Conservation (phyloP, 2,113 vertebrate genomes). For the Geothlypis trichas region DNA sequence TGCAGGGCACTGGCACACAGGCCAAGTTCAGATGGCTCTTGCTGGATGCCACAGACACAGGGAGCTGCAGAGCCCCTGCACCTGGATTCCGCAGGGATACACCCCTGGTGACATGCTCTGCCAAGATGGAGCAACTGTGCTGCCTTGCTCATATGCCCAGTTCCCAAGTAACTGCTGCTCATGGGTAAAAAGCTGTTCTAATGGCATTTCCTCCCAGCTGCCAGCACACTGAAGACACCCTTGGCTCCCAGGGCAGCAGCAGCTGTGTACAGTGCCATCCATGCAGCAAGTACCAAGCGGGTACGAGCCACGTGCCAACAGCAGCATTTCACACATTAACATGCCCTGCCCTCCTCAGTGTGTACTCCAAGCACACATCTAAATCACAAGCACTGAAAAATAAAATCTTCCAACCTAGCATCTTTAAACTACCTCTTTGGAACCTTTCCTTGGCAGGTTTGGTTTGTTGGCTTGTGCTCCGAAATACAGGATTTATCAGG, state of each 20-base stretch:
- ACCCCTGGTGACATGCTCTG: background rate
- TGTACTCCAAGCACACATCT: background rate
- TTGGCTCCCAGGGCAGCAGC: background rate
- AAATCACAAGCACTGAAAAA: background rate
- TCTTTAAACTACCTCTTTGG: background rate
- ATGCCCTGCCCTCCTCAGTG: background rate
- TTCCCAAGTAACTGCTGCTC: constrained; percentile 13
- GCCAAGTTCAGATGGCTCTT: background rate
- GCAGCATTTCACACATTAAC: background rate
- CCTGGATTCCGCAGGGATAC: background rate
- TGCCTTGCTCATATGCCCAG: background rate
- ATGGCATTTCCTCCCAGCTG: constrained; percentile 22
- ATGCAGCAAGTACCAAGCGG: rapidly evolving
- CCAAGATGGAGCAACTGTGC: background rate
- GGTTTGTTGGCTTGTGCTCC: background rate
- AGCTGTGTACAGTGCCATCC: background rate
- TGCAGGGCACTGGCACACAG: background rate
- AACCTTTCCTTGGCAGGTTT: background rate
- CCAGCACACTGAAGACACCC: background rate
- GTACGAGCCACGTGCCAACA: background rate
- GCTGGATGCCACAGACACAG: background rate
- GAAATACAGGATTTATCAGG: background rate
- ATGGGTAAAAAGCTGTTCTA: background rate
- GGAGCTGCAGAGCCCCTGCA: background rate
- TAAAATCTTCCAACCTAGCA: background rate